Percentiles rank a stretch among this genome's conserved stretches.
These are phyloP conservation scores for Pseudoatta argentina DNA, from an alignment of 1,140 invertebrate species.

Conservation along the genomic window DNA sequence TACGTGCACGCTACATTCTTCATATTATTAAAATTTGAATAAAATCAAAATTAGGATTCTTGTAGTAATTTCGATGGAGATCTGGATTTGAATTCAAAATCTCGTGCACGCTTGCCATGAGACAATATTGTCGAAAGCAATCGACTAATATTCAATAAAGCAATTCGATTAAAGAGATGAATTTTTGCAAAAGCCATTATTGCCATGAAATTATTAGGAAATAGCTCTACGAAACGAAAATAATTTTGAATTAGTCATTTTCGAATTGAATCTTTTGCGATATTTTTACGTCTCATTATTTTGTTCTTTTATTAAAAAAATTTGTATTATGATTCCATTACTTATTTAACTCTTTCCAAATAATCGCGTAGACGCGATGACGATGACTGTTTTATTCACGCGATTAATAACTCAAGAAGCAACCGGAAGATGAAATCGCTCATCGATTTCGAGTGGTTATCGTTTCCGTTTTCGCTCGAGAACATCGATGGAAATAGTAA, in stretches of 20 bases:
- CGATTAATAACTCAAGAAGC: conserved; percentile 10
- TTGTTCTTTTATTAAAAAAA: not conserved
- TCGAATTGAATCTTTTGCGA: not conserved
- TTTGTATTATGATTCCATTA: not conserved
- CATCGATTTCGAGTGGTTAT: conserved; percentile 35
- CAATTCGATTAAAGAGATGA: conserved; percentile 8
- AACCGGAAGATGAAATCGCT: conserved; percentile 47
- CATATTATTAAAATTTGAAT: conserved; percentile 5
- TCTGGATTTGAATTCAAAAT: conserved; percentile 11
- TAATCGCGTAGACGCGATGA: conserved; percentile 21
- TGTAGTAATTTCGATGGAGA: conserved; percentile 9
- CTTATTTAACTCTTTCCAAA: not conserved
- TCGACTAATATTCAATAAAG: not conserved
- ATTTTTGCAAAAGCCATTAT: conserved; percentile 33
- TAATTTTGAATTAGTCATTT: conserved; percentile 79
- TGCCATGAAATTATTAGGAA: conserved; percentile 75
- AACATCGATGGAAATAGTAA: conserved; percentile 43
- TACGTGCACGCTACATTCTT: not conserved
- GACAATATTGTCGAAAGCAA: not conserved
- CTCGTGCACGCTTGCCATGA: not conserved
- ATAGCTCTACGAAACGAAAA: conserved; percentile 81
- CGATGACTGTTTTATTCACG: conserved; percentile 24
- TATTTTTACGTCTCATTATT: not conserved
- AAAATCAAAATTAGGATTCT: not conserved
- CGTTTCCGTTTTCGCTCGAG: conserved; percentile 34